These are phyloP conservation scores for Semicossyphus pulcher DNA, from an alignment of 2,113 vertebrate genomes.

Conservation along the genomic window DNA sequence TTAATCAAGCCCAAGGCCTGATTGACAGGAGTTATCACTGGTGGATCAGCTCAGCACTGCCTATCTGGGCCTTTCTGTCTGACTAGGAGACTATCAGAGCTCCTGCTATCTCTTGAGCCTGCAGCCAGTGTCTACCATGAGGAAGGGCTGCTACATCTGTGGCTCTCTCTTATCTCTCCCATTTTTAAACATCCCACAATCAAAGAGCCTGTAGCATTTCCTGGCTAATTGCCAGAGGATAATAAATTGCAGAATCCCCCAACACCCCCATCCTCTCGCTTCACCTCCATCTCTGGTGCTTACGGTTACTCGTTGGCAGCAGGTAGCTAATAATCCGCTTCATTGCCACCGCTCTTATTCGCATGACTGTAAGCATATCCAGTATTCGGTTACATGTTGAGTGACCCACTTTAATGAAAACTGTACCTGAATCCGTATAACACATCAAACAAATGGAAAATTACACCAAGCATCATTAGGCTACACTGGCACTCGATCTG, in stretches of 20 bases:
- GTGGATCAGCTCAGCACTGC: slow-evolving; percentile 69
- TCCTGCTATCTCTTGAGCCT: slow-evolving; percentile 79
- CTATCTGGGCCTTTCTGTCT: slow-evolving; percentile 70
- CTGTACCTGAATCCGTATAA: slow-evolving; percentile 56
- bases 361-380: slow-evolving; percentile 54
- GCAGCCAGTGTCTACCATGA: slow-evolving; percentile 75
- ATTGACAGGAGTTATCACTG: slow-evolving; percentile 80
- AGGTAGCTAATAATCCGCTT: slow-evolving; percentile 69
- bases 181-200: slow-evolving; percentile 81
- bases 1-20: slow-evolving; percentile 76
- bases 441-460: slow-evolving; percentile 65
- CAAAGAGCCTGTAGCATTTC: slow-evolving; percentile 75
- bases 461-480: slow-evolving; percentile 57
- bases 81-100: slow-evolving; percentile 72
- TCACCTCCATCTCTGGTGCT: slow-evolving; percentile 53
- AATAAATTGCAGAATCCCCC: slow-evolving; percentile 69
- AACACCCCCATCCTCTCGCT: slow-evolving; percentile 26
- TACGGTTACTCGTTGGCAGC: slow-evolving; percentile 46
- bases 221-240: slow-evolving; percentile 83
- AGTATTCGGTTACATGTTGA: slow-evolving; percentile 44
- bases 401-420: slow-evolving; percentile 75
- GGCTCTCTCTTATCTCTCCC: slow-evolving; percentile 78
- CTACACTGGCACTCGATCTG: slow-evolving; percentile 27
- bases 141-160: slow-evolving; percentile 68
- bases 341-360: slow-evolving; percentile 47